These are phyloP conservation scores for Lysiphlebus fabarum DNA, from an alignment of 1,140 invertebrate genomes.

Conservation along the genomic window DNA sequence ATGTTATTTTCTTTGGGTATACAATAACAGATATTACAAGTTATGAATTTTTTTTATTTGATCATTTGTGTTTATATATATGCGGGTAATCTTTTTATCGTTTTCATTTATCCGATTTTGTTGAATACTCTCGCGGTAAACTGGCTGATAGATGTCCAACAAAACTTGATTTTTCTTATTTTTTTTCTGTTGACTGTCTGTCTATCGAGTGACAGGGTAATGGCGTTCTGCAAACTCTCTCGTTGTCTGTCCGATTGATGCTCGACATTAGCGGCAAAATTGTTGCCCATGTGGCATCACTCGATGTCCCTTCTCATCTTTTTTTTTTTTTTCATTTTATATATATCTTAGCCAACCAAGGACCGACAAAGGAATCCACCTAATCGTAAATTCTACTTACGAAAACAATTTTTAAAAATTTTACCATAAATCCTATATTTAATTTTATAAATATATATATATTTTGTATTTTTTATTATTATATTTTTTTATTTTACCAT, in stretches of 20 bases:
- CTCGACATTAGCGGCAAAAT: slow-evolving; percentile 14
- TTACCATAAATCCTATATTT: no score
- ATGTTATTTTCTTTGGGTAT: not conserved
- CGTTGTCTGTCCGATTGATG: slow-evolving; percentile 4
- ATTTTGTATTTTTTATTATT: no score
- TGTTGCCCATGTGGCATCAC: slow-evolving; percentile 3
- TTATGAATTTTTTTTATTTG: not conserved
- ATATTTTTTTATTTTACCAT: not conserved
- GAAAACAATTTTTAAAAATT: no score
- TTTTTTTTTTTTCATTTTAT: no score
- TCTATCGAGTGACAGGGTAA: slow-evolving; percentile 17
- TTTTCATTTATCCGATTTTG: slow-evolving; percentile 9
- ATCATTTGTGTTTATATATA: not conserved
- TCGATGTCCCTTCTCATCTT: no score
- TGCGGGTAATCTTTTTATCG: slow-evolving; percentile 15
- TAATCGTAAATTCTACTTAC: no score
- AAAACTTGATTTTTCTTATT: not conserved
- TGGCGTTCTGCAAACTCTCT: slow-evolving; percentile 14
- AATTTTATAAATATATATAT: no score
- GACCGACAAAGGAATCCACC: no score
- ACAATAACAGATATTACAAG: not conserved
- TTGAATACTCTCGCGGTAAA: not conserved
- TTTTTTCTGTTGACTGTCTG: slow-evolving; percentile 1
- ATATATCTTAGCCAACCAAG: no score
- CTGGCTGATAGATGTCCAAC: not conserved